Conservation (phyloP, 30 jellyfish, hydroid and myxozoan genomes). For the Cassiopea xamachana region DNA sequence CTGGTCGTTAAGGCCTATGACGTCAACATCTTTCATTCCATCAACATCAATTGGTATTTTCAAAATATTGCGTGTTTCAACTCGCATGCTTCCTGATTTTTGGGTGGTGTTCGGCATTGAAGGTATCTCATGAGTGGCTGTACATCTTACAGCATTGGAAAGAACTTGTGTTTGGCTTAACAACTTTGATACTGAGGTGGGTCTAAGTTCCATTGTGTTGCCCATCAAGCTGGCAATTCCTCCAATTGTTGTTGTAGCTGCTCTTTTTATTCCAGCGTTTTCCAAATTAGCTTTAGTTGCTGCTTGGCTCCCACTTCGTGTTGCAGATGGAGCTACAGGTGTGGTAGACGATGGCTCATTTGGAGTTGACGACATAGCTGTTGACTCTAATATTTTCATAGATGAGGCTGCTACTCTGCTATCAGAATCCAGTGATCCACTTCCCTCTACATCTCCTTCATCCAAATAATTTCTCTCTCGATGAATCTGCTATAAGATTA, state of each 20-base stretch:
- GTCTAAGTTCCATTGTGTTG: neutral
- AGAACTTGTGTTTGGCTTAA: neutral
- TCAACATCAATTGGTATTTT: slow-evolving; percentile 58
- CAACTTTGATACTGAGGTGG: neutral
- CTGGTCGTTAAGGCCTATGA: slow-evolving; percentile 13
- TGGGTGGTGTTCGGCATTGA: neutral
- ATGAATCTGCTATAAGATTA: neutral
- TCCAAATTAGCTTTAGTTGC: neutral
- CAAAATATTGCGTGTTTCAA: neutral
- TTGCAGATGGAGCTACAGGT: neutral
- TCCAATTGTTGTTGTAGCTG: slow-evolving; percentile 1
- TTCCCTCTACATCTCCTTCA: neutral
- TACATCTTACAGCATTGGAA: neutral
- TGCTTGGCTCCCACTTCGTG: neutral
- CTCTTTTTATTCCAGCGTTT: neutral
- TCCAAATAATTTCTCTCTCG: neutral
- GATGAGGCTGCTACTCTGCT: neutral
- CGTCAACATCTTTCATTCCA: slow-evolving; percentile 38
- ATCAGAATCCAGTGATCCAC: neutral
- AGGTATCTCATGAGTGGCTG: neutral
- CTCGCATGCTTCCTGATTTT: neutral
- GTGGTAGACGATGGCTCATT: neutral
- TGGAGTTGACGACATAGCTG: neutral
- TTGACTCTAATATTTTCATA: neutral
- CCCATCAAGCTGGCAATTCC: neutral